phyloP scores from a whole-genome alignment of 2,888 invertebrate genomes.

The Cataglyphis livida region DNA sequence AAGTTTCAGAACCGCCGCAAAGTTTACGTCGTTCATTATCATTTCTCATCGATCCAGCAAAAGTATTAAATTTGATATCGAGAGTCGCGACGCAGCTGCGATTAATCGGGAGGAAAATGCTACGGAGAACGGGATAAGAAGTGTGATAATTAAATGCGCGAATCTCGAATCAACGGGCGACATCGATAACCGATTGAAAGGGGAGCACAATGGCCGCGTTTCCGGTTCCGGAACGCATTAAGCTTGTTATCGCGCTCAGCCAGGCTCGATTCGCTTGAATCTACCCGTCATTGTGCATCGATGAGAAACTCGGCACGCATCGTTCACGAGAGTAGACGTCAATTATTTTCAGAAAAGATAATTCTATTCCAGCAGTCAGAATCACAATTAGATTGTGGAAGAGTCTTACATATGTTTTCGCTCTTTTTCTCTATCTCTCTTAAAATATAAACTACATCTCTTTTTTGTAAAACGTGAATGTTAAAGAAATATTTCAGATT shows the following conservation, averaged over 20 bases:
- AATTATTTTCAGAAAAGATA: constrained; percentile 44
- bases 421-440: neutral
- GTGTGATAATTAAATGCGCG: constrained; percentile 56
- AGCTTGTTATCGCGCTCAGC: constrained; percentile 70
- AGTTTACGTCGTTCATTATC: constrained; percentile 40
- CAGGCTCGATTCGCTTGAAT: constrained; percentile 68
- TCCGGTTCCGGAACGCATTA: constrained; percentile 71
- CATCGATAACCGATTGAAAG: constrained; percentile 59
- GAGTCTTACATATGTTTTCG: neutral
- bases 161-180: constrained; percentile 55
- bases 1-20: constrained; percentile 9
- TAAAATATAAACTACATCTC: neutral
- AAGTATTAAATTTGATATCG: constrained; percentile 37
- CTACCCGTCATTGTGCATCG: constrained; percentile 59
- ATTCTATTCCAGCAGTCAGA: constrained; percentile 7
- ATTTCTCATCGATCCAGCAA: constrained; percentile 3
- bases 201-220: constrained; percentile 65
- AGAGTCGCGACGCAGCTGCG: constrained; percentile 17
- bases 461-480: neutral
- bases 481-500: neutral
- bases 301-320: constrained; percentile 45
- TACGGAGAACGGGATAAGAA: constrained; percentile 39
- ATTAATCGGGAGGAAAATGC: constrained; percentile 50
- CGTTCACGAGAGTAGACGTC: constrained; percentile 31
- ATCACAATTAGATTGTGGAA: constrained; percentile 8